Base-by-base conservation (phyloP, 1,140 invertebrate genomes). In the Hylaeus anthracinus region DNA sequence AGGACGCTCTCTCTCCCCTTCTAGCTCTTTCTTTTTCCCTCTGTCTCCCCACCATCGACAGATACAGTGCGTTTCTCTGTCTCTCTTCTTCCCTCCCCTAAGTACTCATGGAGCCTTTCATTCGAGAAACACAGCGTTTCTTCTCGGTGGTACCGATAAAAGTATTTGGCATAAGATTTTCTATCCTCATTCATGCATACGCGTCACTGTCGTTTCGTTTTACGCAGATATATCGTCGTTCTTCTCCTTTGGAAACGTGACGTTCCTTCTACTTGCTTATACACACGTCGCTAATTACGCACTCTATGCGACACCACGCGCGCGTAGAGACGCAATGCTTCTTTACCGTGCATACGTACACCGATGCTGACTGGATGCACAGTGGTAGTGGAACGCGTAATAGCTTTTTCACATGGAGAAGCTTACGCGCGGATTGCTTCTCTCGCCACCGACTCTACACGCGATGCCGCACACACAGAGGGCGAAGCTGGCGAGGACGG, bases 21-120 rank as follows among this genome's bases (percentile, higher is more conserved):
- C 79, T 86, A 86, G 84, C 83, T 89, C 88, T 88, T 86, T 89
- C 86, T 86, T 89, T 90, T 87, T 90, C 86, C 84, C 87, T 86
- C 85, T 82, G 84, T 82, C 83, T 85, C 88, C 79, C 87, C 79
- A 85, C 86, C 79, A 82, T 80, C 78, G 77, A 72, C 75, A 81
- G 66, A 64, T 73, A 82, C 66, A 70, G 60, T 65, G 67, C 73
- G 79, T 76, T 81, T 86, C 75, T 83, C 81, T 53, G 51, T 78
- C 71, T 61, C 61, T 87, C 86, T 87, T 60, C 73, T 67, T 88
- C 80, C 82, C 66, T 81, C 66, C 80, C 65, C 81, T 75, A 78
- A 56, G 53, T 78, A 70, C 55, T 85, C 83, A 65, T 71, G 70
- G 84, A 86, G 37, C 70, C 79, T 79, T 78, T 81, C 72, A 65